These are phyloP conservation scores for Acrocyrtus sp. DNA, from an alignment of 2,888 invertebrate genomes.

Conservation along the genomic window DNA sequence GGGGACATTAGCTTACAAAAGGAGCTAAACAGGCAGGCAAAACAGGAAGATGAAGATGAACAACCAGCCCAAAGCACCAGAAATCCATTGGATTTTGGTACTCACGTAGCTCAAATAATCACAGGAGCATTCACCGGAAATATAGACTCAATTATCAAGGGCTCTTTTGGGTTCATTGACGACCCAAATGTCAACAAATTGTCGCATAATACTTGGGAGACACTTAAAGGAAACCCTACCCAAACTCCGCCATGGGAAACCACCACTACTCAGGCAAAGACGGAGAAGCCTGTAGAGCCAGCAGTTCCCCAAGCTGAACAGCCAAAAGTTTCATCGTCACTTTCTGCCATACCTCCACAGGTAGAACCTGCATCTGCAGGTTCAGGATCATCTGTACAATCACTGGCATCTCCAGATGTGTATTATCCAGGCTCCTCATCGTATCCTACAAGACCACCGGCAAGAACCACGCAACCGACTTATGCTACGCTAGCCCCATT, in stretches of 20 bases:
- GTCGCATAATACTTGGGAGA: conserved; percentile 49
- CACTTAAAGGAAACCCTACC: conserved; percentile 43
- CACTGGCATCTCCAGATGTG: conserved; percentile 4
- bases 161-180: conserved; percentile 51
- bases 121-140: conserved; percentile 48
- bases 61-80: conserved; percentile 8
- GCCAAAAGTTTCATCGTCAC: background rate
- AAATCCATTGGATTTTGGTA: conserved; percentile 28
- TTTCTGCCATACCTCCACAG: background rate
- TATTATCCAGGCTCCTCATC: background rate
- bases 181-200: conserved; percentile 22
- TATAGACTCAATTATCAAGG: conserved; percentile 45
- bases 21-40: background rate
- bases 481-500: conserved; percentile 20
- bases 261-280: background rate
- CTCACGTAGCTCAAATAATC: conserved; percentile 51
- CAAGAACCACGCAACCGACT: conserved; percentile 23
- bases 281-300: background rate
- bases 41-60: conserved; percentile 40
- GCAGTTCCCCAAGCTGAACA: background rate
- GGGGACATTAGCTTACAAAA: background rate
- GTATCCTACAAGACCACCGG: conserved; percentile 2
- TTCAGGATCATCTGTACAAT: background rate
- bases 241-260: conserved; percentile 15
- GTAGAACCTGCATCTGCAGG: background rate